Base-by-base conservation (phyloP, 2,888 invertebrate species). In the Crocallis elinguaria region DNA sequence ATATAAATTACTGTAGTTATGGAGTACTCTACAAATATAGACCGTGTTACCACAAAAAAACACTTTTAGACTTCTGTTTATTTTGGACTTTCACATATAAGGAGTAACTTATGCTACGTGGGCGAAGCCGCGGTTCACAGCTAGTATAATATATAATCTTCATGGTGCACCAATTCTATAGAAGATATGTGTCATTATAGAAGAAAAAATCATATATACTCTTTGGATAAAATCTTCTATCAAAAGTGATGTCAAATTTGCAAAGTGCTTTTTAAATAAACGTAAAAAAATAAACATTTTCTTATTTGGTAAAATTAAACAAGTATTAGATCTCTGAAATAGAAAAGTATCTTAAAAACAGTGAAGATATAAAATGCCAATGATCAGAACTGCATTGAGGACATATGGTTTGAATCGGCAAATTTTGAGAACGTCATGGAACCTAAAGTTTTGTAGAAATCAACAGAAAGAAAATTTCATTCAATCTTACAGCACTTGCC, bases 401-500 rank as follows among this genome's bases (percentile, higher is more conserved):
- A 23, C 60, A 25, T 62, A 52, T 13, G 32, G 39, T 21, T 56
- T 51, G 23, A 54, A 50, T 49, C 62, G 54, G 42, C 50, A 54
- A 2, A 17, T 64, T 7, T 37, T 58, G 19, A 42, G 36, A 32
- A 30, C 39, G 14, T 36, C 45, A 42, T 52, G 52, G 52, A 39
- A 36, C 7, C n/a, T 41, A 5, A 16, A 30, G 16, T 13, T 27
- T 12, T 23, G n/a, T 11, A 21, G 11, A 14, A 21, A 30, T 2
- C 12, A 33, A 27, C 14, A 33, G 0, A 45, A 35, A 16, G 27
- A 33, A 35, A 25, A 43, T 0, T 49, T 46, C 29, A 52, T 29
- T 25, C 49, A 48, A 7, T 21, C 25, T 1, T 83, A 85, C 54
- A 78, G 82, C 53, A 79, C 79, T 1, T 77, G 80, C 44, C 79